Base-by-base conservation (phyloP, 2,888 invertebrate genomes). In the Notocelia uddmanniana region DNA sequence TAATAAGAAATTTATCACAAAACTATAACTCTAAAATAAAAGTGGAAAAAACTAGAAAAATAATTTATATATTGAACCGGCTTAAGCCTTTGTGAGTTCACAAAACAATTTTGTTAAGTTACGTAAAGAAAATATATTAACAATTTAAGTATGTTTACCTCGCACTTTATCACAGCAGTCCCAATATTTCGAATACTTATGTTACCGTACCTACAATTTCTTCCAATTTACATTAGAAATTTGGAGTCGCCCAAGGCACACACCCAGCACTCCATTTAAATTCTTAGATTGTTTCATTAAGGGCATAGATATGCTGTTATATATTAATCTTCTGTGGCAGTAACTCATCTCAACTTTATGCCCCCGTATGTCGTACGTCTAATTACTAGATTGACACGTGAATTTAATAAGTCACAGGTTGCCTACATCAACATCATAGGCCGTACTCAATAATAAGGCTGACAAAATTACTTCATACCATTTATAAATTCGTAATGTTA, bases 131-230 rank as follows among this genome's bases (percentile, higher is more conserved):
- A 78, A 84, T 81, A 75, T 78, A 76, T 74, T 75, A 60, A 76
- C 76, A 77, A 80, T 82, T 83, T 80, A 60, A 60, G 45, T 80
- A 81, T 77, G 80, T 78, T 80, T 79, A 84, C 77, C 78, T 74
- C 75, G 76, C 81, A 77, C 76, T 77, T 82, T 90, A 92, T 92
- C 91, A 91, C 91, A 91, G 89, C 86, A 80, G 84, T 84, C 84
- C 85, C 83, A 86, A 59, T 55, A 81, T 76, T 80, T 81, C 79
- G 81, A 78, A 77, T 79, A 78, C 76, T 78, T 81, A 79, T 73
- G 79, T 77, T 82, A 82, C 77, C 76, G 79, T 78, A 82, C 77
- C 75, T 79, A 76, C 76, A 75, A 81, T 81, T 81, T 77, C 80
- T 81, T 75, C 77, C 76, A 75, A 75, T 77, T 77, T 76, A 77